phyloP scores from a whole-genome alignment of 2,797 vertebrate genomes.

The Microctenopoma stevenorrisi region DNA sequence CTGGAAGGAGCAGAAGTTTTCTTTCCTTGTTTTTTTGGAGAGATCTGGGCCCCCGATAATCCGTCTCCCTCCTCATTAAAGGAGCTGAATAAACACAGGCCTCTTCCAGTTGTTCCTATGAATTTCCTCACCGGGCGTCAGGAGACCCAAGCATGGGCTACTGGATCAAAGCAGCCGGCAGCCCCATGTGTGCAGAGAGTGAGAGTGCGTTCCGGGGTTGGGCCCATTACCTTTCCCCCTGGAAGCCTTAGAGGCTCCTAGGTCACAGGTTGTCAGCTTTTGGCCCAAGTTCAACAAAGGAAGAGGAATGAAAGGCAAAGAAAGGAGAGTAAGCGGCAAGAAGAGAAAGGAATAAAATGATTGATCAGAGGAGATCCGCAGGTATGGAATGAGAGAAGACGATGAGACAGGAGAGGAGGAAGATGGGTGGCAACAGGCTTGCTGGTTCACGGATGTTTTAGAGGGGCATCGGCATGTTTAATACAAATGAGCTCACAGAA shows the following conservation, averaged over 20 bases:
- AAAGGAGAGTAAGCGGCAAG: background rate
- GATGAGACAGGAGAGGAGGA: conserved; percentile 26
- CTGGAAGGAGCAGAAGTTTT: conserved; percentile 84
- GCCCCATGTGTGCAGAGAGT: conserved; percentile 75
- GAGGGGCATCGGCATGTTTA: conserved; percentile 19
- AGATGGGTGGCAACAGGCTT: conserved; percentile 19
- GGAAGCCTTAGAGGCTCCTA: conserved; percentile 73
- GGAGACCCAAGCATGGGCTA: conserved; percentile 82
- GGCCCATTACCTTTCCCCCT: conserved; percentile 81
- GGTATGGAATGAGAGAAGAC: conserved; percentile 24
- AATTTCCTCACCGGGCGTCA: conserved; percentile 87
- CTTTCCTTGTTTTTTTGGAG: conserved; percentile 76
- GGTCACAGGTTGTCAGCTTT: conserved; percentile 79
- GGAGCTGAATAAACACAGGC: conserved; percentile 88
- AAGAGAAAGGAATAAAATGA: conserved; percentile 16
- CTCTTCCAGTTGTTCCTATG: conserved; percentile 89
- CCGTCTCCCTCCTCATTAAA: conserved; percentile 88
- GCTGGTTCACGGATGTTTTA: conserved; percentile 12
- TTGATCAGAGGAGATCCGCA: conserved; percentile 31
- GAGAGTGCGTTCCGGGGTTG: conserved; percentile 77
- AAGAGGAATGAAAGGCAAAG: conserved; percentile 26
- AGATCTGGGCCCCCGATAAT: conserved; percentile 85
- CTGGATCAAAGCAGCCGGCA: conserved; percentile 83
- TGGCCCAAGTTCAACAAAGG: conserved; percentile 66
- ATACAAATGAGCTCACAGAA: conserved; percentile 3